phyloP scores from a whole-genome alignment of 2,888 invertebrate species.

The Conistra vaccinii region DNA sequence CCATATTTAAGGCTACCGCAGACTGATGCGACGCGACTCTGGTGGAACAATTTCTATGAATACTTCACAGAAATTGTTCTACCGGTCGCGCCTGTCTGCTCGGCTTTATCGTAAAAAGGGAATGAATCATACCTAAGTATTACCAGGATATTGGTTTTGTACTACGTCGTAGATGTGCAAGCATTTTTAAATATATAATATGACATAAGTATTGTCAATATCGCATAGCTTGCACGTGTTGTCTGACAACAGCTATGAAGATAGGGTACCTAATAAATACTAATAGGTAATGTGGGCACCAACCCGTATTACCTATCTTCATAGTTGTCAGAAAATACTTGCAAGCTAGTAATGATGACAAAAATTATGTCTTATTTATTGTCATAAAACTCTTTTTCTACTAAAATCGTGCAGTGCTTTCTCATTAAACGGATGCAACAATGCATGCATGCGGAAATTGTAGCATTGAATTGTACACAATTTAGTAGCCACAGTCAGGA shows the following conservation, averaged over 20 bases:
- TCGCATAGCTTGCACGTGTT: too few species aligned
- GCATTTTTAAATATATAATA: not conserved
- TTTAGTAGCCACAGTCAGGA: slow-evolving; percentile 4
- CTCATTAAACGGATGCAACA: not conserved
- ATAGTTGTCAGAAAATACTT: not conserved
- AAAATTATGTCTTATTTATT: not conserved
- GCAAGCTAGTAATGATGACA: not conserved
- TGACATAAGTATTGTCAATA: too few species aligned
- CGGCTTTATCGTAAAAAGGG: not conserved
- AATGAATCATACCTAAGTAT: not conserved
- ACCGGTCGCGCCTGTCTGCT: too few species aligned
- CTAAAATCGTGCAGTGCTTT: slow-evolving; percentile 6
- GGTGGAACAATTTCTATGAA: too few species aligned
- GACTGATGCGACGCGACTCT: too few species aligned
- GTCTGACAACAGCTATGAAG: too few species aligned
- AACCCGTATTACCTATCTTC: not conserved
- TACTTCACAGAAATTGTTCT: too few species aligned
- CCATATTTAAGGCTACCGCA: not conserved
- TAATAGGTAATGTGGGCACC: too few species aligned
- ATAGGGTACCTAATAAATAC: too few species aligned
- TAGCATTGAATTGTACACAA: slow-evolving; percentile 27
- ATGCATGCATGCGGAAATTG: slow-evolving; percentile 23
- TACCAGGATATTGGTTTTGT: not conserved
- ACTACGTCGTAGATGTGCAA: not conserved
- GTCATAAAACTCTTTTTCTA: not conserved